A percentile compares a stretch with the other conserved stretches of the same genome.
Evolutionary conservation across 2,888 invertebrate genomes (phyloP).

Genomic region (Drosophila algonquin): DNA sequence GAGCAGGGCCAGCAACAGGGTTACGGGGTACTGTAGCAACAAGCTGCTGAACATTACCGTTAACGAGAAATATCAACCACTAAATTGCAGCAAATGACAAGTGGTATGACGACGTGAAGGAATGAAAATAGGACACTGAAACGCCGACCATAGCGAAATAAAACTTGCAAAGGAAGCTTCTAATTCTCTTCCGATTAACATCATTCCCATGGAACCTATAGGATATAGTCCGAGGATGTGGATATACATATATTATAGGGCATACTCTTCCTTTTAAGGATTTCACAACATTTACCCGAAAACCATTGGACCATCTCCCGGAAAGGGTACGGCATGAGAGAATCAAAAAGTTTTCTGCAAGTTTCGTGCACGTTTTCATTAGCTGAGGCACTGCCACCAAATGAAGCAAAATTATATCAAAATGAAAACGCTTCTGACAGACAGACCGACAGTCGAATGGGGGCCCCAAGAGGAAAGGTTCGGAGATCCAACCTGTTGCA

Average conservation of each 20-base stretch:
- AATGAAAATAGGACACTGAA: constrained; percentile 4
- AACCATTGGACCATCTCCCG: background rate
- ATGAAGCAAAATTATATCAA: constrained; percentile 69
- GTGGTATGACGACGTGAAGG: background rate
- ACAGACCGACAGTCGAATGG: constrained; percentile 4
- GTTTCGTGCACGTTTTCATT: constrained; percentile 77
- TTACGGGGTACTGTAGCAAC: constrained; percentile 6
- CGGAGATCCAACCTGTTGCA: constrained; percentile 60
- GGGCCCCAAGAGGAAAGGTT: background rate
- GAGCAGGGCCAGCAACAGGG: too few species aligned
- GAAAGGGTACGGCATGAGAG: constrained; percentile 2
- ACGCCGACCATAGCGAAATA: constrained; percentile 1
- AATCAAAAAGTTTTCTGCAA: constrained; percentile 49
- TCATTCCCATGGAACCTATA: too few species aligned
- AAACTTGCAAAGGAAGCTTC: background rate
- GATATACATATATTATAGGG: too few species aligned
- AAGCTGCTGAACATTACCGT: constrained; percentile 48
- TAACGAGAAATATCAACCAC: constrained; percentile 61
- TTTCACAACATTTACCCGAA: background rate
- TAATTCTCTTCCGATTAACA: too few species aligned
- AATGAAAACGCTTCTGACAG: constrained; percentile 38
- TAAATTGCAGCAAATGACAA: constrained; percentile 68
- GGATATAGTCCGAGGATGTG: too few species aligned
- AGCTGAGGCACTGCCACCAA: constrained; percentile 46
- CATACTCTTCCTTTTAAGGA: too few species aligned